Evolutionary conservation across 2,113 vertebrate genomes (phyloP), one percentile per base, ranked within the genome.

Genomic region (Oenanthe oenanthe): DNA sequence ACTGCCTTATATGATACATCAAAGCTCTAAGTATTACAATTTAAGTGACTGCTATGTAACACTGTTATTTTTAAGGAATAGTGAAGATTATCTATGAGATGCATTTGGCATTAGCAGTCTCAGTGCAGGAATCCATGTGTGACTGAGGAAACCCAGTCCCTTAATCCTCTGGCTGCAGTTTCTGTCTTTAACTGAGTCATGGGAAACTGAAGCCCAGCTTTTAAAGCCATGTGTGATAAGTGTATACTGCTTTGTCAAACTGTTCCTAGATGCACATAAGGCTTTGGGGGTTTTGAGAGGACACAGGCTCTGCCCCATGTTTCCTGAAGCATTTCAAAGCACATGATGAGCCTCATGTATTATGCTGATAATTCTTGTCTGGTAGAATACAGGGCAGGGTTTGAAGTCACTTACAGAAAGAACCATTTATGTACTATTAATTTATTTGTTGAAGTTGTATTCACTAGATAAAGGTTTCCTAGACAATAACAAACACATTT

Each of bases 51-150:
- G 6, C 26, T 50, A 0, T 57, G 8, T 65, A 50, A 38, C 2
- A 18, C 9, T 47, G 14, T 47, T 73, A 15, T 47, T 62, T 80
- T 62, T 68, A 61, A 65, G 42, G n/a, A n/a, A 19, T 18, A 72
- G 9, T 25, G 70, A 53, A 25, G 28, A 17, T 51, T 26, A 43
- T 40, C 18, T 22, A 3, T 0, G 0, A 63, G 57, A 32, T 75
- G 28, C 0, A 0, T 43, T 70, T 77, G 60, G 38, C 12, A 7
- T 58, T 43, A 32, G 32, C 32, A 31, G 29, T 15, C 22, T 77
- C 24, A 12, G 32, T 31, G 4, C 19, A 26, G 38, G 32, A 50
- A 51, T 51, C 32, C 6, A 0, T 12, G 56, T 13, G 34, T 48
- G 65, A 11, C 38, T 62, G 53, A 43, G 56, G 42, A 92, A 88